Conservation (phyloP, 2,888 invertebrate species). For the Oscheius sp. region DNA sequence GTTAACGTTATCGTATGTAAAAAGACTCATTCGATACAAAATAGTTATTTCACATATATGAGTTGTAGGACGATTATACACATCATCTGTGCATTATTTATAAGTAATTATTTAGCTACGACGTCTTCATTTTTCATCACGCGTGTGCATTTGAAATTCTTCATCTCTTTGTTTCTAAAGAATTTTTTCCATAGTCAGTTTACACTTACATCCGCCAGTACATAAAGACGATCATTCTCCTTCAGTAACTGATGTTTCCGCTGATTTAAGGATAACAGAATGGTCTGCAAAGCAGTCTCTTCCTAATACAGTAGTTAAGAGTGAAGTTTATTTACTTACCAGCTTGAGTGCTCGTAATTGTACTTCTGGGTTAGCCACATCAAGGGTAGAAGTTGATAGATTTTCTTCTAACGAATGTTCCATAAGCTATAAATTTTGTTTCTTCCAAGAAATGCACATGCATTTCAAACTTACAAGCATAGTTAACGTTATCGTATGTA, state of each 20-base stretch:
- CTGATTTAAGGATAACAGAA: not conserved
- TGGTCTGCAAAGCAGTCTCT: not conserved
- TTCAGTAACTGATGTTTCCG: not conserved
- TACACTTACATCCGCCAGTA: not conserved
- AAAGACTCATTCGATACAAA: not conserved
- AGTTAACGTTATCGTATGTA: too few species aligned
- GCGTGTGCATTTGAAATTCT: not conserved
- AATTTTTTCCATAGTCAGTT: not conserved
- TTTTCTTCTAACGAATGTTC: too few species aligned
- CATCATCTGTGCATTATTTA: not conserved
- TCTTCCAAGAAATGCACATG: too few species aligned
- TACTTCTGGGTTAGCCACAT: not conserved
- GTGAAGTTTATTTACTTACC: not conserved
- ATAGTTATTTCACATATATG: not conserved
- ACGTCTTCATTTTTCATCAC: slow-evolving; percentile 9
- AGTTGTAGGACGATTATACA: not conserved
- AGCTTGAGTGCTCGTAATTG: not conserved
- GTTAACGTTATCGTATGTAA: too few species aligned
- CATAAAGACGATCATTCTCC: slow-evolving; percentile 10
- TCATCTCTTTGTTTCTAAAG: not conserved
- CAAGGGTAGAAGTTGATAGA: not conserved
- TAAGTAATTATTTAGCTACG: not conserved
- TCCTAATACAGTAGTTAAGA: not conserved
- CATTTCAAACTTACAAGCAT: too few species aligned
- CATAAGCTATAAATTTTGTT: too few species aligned